These are phyloP conservation scores for Stegastes partitus DNA, from an alignment of 2,113 vertebrate genomes.

Conservation along the genomic window DNA sequence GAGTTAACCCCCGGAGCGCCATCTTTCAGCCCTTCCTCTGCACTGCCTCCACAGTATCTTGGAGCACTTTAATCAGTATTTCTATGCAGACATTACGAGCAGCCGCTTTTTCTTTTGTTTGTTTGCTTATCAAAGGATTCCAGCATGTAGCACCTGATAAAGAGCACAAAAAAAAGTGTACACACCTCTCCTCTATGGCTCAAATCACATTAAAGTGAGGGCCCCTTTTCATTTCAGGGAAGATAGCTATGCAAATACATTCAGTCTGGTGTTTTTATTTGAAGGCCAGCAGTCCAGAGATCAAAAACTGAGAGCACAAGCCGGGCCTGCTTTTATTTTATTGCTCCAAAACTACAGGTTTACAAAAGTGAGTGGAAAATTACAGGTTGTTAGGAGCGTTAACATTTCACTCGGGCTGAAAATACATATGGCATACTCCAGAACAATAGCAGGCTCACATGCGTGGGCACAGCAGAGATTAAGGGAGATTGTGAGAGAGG, in stretches of 20 bases:
- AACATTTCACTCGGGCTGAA: slow-evolving; percentile 34
- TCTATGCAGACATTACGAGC: slow-evolving; percentile 14
- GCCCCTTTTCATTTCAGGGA: slow-evolving; percentile 21
- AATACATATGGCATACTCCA: slow-evolving; percentile 29
- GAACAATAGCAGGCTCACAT: slow-evolving; percentile 42
- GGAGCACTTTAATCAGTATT: slow-evolving; percentile 37
- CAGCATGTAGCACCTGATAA: slow-evolving; percentile 16
- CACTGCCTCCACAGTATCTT: slow-evolving; percentile 1
- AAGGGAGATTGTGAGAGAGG: slow-evolving; percentile 24
- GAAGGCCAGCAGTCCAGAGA: slow-evolving; percentile 30
- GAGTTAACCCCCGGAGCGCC: slow-evolving; percentile 34
- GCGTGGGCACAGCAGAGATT: slow-evolving; percentile 52
- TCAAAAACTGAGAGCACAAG: slow-evolving; percentile 25
- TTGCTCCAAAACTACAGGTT: slow-evolving; percentile 12
- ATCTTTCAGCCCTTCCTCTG: slow-evolving; percentile 5
- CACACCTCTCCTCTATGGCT: slow-evolving; percentile 8
- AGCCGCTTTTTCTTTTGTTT: slow-evolving; percentile 33
- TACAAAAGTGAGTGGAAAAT: slow-evolving; percentile 39
- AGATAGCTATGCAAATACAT: slow-evolving; percentile 38
- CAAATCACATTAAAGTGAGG: slow-evolving; percentile 17
- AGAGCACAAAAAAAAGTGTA: slow-evolving; percentile 2
- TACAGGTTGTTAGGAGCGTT: slow-evolving; percentile 22
- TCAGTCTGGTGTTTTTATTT: slow-evolving; percentile 42
- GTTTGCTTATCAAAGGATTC: slow-evolving; percentile 31
- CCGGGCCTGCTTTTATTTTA: slow-evolving; percentile 14